Evolutionary conservation across 2,797 vertebrate species (phyloP).

Genomic region (Eulemur mongoz): DNA sequence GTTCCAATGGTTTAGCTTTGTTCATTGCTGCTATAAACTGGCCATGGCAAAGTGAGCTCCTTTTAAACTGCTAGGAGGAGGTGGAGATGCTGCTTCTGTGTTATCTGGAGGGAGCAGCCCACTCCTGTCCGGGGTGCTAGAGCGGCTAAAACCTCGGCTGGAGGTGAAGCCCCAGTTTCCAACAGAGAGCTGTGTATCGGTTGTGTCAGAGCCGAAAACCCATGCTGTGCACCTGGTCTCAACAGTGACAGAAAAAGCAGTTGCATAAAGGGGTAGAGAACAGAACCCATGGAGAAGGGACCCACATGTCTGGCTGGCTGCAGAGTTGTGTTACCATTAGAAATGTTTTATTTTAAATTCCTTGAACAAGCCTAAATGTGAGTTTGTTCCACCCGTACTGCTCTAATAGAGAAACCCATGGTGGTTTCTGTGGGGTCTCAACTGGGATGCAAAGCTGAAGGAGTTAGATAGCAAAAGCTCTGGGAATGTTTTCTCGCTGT

Average conservation of each 20-base stretch:
- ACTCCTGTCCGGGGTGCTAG: too few species aligned
- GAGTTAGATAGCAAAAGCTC: background rate
- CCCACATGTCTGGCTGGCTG: background rate
- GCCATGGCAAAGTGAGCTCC: background rate
- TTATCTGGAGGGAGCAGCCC: background rate
- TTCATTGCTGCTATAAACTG: background rate
- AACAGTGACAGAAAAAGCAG: background rate
- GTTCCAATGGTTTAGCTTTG: fast-evolving
- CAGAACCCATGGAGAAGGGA: background rate
- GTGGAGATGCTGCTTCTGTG: background rate
- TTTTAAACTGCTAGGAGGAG: background rate
- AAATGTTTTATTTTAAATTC: background rate
- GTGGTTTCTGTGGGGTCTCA: background rate
- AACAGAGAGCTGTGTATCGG: background rate
- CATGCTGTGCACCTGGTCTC: background rate
- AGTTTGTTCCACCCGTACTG: background rate
- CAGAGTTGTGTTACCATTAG: background rate
- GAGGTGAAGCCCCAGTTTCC: background rate
- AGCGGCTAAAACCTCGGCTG: background rate
- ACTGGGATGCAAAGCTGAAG: background rate
- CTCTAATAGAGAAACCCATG: background rate
- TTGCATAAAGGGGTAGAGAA: background rate
- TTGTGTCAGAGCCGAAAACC: background rate
- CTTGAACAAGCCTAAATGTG: background rate
- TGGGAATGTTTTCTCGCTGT: background rate